Evolutionary conservation across 2,888 invertebrate genomes (phyloP), one percentile per base, ranked within the genome.

Genomic region (Cataglyphis livida): DNA sequence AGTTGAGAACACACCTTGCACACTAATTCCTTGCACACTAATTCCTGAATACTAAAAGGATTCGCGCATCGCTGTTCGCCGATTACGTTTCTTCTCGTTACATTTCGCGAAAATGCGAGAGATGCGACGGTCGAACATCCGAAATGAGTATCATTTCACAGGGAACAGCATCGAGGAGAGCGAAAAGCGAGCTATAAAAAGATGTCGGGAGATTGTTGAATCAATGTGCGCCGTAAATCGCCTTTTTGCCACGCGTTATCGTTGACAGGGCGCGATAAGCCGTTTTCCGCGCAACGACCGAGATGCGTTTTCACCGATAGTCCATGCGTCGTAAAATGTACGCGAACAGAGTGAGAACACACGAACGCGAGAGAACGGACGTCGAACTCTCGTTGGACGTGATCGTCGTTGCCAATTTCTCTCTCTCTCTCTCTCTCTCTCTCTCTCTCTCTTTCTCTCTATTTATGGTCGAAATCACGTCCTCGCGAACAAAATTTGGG

Each of bases 181-280:
- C n/a, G 68, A 25, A 62, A 44, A 32, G 18, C 25, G 41, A n/a
- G 28, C 28, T 48, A 25, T 28, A 18, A 51, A 59, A 57, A 70
- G 59, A 70, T 54, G 38, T 59, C 21, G 70, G 71, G 59, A 71
- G 59, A 61, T 79, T 59, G 71, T 44, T 54, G 68, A 54, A 68
- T 38, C 76, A 38, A 76, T 54, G 64, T 38, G 35, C n/a, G 41
- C 15, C 59, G 59, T 79, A 79, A 79, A 71, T 70, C 44, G 78
- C 61, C 78, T 79, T 71, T 44, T 61, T 35, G 35, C 51, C 7
- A 44, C 44, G 70, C 71, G 78, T 78, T 21, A 59, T 59, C 59
- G 59, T 71, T 59, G 71, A 79, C 78, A 35, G 71, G 71, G 65
- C 18, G 65, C 41, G 70, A 79, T 76, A 76, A 76, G 61, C 59